Evolutionary conservation across 2,113 vertebrate species (phyloP).

Genomic region (Thunnus maccoyii): DNA sequence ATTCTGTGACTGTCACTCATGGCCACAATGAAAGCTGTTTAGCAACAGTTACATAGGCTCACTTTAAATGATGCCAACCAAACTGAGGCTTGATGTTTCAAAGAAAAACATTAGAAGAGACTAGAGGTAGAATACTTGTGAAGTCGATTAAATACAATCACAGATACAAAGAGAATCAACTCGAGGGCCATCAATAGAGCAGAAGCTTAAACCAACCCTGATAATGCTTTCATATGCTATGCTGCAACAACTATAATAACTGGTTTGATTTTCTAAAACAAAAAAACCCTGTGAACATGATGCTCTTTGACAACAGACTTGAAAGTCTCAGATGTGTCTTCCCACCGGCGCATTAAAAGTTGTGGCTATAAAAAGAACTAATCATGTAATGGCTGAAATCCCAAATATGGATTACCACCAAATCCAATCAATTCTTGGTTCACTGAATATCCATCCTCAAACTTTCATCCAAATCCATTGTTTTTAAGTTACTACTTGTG

Average conservation of each 20-base stretch:
- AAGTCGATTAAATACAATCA: background rate
- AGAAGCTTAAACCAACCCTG: background rate
- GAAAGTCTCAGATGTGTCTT: background rate
- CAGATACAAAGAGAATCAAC: background rate
- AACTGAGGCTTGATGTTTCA: background rate
- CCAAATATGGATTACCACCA: slow-evolving; percentile 59
- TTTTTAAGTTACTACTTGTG: background rate
- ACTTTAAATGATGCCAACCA: no score
- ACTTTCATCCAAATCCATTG: background rate
- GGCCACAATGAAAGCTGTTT: no score
- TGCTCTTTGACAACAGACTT: background rate
- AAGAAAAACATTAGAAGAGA: background rate
- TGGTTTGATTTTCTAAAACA: background rate
- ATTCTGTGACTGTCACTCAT: no score
- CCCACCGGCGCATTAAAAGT: background rate
- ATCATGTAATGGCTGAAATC: slow-evolving; percentile 58
- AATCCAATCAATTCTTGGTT: slow-evolving; percentile 36
- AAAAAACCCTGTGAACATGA: background rate
- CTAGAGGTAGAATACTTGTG: background rate
- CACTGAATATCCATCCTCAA: slow-evolving; percentile 5
- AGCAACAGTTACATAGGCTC: no score
- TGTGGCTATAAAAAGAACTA: slow-evolving; percentile 1
- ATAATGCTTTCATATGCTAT: background rate
- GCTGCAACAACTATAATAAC: background rate
- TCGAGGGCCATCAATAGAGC: background rate